A percentile compares a stretch with the other conserved stretches of the same genome.
These are phyloP conservation scores for Lasioglossum calceatum DNA, from an alignment of 2,888 invertebrate genomes.

Conservation along the genomic window DNA sequence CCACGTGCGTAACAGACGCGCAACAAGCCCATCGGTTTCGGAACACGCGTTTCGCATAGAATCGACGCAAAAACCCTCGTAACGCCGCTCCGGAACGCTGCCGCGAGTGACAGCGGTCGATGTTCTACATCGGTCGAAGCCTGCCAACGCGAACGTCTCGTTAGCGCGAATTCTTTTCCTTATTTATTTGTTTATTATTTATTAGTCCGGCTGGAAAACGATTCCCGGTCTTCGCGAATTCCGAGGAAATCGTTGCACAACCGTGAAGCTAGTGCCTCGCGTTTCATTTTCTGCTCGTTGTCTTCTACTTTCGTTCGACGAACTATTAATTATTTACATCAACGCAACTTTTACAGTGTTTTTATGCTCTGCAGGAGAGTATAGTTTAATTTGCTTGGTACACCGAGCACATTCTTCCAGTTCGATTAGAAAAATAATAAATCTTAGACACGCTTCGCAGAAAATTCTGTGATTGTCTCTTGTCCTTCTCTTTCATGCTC, in stretches of 20 bases:
- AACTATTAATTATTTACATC: too few relatives aligned
- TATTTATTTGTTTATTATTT: constrained; percentile 8
- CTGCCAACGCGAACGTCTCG: neutral
- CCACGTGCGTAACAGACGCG: constrained; percentile 17
- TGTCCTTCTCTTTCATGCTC: neutral
- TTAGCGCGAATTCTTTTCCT: neutral
- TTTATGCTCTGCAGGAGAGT: neutral
- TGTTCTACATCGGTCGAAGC: neutral
- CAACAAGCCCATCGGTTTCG: neutral
- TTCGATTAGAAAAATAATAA: neutral
- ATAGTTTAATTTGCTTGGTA: neutral
- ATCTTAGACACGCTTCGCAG: neutral
- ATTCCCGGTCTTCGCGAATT: neutral
- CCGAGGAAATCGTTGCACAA: neutral
- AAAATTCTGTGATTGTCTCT: neutral
- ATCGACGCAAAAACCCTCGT: neutral
- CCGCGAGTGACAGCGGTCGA: neutral
- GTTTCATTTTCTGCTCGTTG: too few relatives aligned
- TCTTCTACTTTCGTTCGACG: too few relatives aligned
- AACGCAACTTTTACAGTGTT: neutral
- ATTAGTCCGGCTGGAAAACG: neutral
- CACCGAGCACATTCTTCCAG: neutral
- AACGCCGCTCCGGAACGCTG: neutral
- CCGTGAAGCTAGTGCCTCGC: neutral
- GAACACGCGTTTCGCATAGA: neutral